A percentile compares a stretch with the other conserved stretches of the same genome.
These are phyloP conservation scores for Perdix hodgsoniae DNA, from an alignment of 2,797 vertebrate genomes.

Conservation along the genomic window DNA sequence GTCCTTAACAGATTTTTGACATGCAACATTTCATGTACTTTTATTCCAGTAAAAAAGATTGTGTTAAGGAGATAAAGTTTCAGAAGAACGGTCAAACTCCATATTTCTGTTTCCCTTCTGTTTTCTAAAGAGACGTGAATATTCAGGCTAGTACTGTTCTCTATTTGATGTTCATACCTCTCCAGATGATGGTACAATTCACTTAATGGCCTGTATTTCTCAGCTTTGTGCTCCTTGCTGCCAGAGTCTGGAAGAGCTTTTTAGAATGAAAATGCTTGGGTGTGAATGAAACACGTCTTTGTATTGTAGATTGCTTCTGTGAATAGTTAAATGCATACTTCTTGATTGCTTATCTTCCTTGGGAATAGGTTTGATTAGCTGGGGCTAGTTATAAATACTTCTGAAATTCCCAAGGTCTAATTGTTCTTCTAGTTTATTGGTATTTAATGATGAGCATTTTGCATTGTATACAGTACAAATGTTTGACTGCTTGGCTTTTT, in stretches of 20 bases:
- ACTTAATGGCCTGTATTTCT: background rate
- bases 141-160: background rate
- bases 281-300: rapidly evolving
- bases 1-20: background rate
- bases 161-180: background rate
- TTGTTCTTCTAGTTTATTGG: background rate
- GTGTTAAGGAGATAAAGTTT: background rate
- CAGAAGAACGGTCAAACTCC: background rate
- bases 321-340: background rate
- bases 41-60: background rate
- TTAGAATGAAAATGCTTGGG: background rate
- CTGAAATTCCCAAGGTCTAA: background rate
- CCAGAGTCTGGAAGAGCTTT: background rate
- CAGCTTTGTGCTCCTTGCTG: background rate
- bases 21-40: background rate
- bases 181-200: background rate
- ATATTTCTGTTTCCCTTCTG: background rate
- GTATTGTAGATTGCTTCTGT: background rate
- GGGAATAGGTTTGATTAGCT: background rate
- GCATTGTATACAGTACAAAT: background rate
- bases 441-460: background rate
- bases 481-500: background rate
- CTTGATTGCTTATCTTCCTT: background rate
- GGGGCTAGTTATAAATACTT: background rate
- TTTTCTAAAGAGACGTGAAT: background rate